Evolutionary conservation across 2,797 vertebrate species (phyloP).

Genomic region (Lycodopsis pacificus): DNA sequence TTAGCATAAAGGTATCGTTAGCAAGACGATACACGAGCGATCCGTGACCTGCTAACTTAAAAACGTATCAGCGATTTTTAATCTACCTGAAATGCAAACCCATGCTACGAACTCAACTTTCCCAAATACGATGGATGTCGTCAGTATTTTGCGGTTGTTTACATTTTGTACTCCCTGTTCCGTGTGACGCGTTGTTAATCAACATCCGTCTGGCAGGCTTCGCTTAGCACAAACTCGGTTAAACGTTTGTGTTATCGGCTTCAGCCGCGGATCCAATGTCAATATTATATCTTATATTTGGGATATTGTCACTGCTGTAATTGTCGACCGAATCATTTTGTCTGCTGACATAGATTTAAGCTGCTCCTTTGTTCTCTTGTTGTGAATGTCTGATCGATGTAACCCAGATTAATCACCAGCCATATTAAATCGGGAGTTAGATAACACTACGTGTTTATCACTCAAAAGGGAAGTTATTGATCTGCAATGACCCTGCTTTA

Average conservation of each 20-base stretch:
- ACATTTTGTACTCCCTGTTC: constrained; percentile 50
- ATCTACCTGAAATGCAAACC: accelerated
- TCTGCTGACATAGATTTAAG: background rate
- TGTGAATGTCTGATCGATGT: constrained; percentile 22
- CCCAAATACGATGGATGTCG: background rate
- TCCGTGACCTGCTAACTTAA: background rate
- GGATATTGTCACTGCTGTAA: accelerated
- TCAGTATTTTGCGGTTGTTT: constrained; percentile 41
- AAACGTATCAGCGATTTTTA: background rate
- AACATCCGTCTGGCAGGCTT: constrained; percentile 48
- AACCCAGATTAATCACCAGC: constrained; percentile 7
- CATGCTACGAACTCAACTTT: accelerated
- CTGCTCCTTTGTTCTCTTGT: constrained; percentile 35
- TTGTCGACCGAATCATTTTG: background rate
- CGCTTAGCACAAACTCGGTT: constrained; percentile 11
- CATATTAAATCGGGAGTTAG: constrained; percentile 6
- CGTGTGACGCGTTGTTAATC: constrained; percentile 41
- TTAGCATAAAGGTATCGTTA: constrained; percentile 63
- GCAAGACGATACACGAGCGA: constrained; percentile 35
- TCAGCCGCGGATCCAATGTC: background rate
- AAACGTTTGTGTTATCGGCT: constrained; percentile 19
- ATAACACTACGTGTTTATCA: background rate
- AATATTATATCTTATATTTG: background rate
- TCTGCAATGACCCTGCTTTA: background rate
- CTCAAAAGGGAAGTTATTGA: background rate